These are phyloP conservation scores for Elaphurus davidianus DNA, from an alignment of 2,113 vertebrate species.

Conservation along the genomic window DNA sequence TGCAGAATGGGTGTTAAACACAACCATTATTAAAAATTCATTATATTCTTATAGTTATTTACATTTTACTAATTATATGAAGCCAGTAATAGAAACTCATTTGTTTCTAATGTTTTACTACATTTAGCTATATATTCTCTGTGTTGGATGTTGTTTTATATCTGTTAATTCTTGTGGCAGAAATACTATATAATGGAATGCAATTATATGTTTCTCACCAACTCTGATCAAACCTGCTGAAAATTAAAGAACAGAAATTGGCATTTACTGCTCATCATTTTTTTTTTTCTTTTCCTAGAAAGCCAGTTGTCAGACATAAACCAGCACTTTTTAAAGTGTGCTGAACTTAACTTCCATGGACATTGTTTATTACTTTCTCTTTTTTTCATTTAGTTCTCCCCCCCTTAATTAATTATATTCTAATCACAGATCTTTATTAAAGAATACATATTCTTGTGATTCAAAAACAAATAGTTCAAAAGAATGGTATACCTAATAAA, in stretches of 20 bases:
- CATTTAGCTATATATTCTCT: not conserved
- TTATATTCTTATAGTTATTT: not conserved
- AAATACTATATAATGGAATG: not conserved
- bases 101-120: not conserved
- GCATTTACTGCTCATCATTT: not conserved
- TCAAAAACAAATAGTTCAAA: conserved; percentile 18
- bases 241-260: not conserved
- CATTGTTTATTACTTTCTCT: not conserved
- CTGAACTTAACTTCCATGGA: not conserved
- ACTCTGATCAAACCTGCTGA: not conserved
- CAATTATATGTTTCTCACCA: not conserved
- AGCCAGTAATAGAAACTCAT: not conserved
- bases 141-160: not conserved
- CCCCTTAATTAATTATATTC: not conserved
- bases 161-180: not conserved
- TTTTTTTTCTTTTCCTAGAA: not conserved
- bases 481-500: conserved; percentile 5
- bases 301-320: not conserved
- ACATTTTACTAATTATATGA: not conserved
- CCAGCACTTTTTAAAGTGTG: not conserved
- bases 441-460: not conserved
- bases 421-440: conserved; percentile 43
- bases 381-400: not conserved
- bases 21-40: not conserved
- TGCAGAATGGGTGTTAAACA: not conserved